A percentile compares a stretch with the other conserved stretches of the same genome.
Conservation (phyloP, 2,888 invertebrate genomes). For the Galeopsomyia nigrocyanea region DNA sequence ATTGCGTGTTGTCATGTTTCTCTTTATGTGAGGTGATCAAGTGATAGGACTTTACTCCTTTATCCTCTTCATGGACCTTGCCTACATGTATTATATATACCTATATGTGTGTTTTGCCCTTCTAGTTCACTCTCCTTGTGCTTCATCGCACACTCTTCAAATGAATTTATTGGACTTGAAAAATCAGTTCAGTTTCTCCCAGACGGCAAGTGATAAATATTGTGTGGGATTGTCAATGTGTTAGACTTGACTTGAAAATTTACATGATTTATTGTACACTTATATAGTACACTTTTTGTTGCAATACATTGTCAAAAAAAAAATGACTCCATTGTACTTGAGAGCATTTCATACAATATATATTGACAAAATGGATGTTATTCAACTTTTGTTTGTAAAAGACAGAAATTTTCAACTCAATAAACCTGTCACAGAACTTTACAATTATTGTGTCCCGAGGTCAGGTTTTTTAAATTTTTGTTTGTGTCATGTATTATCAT, state of each 20-base stretch:
- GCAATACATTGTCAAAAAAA: conserved; percentile 9
- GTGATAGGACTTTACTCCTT: conserved; percentile 29
- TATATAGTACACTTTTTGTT: conserved; percentile 11
- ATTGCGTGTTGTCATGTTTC: not conserved
- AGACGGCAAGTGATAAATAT: conserved; percentile 19
- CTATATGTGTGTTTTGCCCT: conserved; percentile 23
- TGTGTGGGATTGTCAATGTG: conserved; percentile 30
- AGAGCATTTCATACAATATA: conserved; percentile 37
- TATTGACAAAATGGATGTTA: conserved; percentile 39
- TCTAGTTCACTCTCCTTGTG: conserved; percentile 21
- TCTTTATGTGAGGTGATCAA: too few species aligned
- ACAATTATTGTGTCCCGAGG: conserved; percentile 43
- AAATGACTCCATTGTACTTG: conserved; percentile 27
- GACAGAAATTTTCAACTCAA: conserved; percentile 45
- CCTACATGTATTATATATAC: conserved; percentile 12
- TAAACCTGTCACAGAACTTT: conserved; percentile 41
- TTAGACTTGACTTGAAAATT: conserved; percentile 35
- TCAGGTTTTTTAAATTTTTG: conserved; percentile 47
- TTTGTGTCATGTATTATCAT: conserved; percentile 47
- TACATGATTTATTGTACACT: conserved; percentile 11
- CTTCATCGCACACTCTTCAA: conserved; percentile 8
- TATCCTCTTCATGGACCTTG: conserved; percentile 31
- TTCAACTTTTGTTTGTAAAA: conserved; percentile 42
- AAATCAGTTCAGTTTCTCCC: conserved; percentile 10
- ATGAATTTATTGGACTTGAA: conserved; percentile 13